phyloP scores from a whole-genome alignment of 2,888 invertebrate genomes.

The Sphaerophoria taeniata region DNA sequence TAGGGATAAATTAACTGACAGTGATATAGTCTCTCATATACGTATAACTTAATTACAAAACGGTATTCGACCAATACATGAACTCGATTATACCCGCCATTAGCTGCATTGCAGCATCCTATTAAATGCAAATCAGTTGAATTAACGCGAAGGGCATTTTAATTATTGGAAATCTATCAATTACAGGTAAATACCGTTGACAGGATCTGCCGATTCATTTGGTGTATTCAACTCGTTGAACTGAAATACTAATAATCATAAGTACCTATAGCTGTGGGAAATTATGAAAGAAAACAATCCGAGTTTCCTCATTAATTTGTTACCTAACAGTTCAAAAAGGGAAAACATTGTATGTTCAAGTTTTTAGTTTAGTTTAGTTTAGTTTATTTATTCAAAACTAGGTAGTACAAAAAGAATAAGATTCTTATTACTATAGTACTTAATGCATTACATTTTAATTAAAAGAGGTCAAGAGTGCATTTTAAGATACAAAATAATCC shows the following conservation, averaged over 20 bases:
- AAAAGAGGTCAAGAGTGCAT: too few species aligned
- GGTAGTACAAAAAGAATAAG: too few species aligned
- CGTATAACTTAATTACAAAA: conserved; percentile 1
- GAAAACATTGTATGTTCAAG: too few species aligned
- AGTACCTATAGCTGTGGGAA: neutral
- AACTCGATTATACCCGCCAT: conserved; percentile 41
- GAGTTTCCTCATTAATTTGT: too few species aligned
- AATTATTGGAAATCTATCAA: conserved; percentile 48
- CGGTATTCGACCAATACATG: conserved; percentile 7
- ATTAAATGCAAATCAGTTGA: conserved; percentile 39
- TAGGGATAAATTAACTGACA: conserved; percentile 27
- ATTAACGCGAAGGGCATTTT: conserved; percentile 35
- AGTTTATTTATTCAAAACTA: too few species aligned
- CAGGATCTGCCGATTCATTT: conserved; percentile 36
- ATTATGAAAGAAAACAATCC: conserved; percentile 2
- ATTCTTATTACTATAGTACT: too few species aligned
- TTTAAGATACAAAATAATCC: too few species aligned
- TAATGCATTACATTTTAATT: too few species aligned
- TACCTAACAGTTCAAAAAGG: too few species aligned
- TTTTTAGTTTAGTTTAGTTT: too few species aligned
- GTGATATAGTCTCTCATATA: neutral
- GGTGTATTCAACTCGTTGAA: neutral
- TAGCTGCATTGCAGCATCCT: conserved; percentile 30
- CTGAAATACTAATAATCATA: too few species aligned
- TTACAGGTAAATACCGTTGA: conserved; percentile 43